These are phyloP conservation scores for Aradophagus sp. DNA, from an alignment of 1,140 invertebrate species.

Conservation along the genomic window DNA sequence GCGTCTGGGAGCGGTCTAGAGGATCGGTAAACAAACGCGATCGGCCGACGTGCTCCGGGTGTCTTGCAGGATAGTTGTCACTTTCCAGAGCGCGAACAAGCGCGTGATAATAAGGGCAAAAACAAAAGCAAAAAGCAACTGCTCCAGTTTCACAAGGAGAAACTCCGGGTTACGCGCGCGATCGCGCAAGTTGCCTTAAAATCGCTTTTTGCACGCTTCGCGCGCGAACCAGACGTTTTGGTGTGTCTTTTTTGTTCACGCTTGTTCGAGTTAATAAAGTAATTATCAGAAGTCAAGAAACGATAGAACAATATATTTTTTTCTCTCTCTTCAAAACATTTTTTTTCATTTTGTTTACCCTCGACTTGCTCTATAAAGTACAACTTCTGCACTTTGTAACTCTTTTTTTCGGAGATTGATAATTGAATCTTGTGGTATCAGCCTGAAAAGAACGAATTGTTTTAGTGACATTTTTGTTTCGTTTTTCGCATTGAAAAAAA, in stretches of 20 bases:
- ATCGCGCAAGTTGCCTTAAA: slow-evolving; percentile 21
- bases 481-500: no score
- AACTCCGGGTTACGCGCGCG: slow-evolving; percentile 28
- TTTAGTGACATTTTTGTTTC: no score
- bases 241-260: no score
- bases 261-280: background rate
- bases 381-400: no score
- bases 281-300: slow-evolving; percentile 1
- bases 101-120: background rate
- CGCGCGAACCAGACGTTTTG: no score
- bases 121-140: background rate
- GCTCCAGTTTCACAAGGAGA: slow-evolving; percentile 47
- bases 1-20: background rate
- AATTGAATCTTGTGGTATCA: no score
- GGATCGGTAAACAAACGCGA: background rate
- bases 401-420: no score
- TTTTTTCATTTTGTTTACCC: background rate
- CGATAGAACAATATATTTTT: background rate
- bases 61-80: background rate
- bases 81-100: slow-evolving; percentile 1
- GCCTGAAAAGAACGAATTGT: no score
- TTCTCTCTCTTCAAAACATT: background rate
- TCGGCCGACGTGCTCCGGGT: background rate
- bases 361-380: background rate
- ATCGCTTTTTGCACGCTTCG: slow-evolving; percentile 14